A percentile compares a stretch with the other conserved stretches of the same genome.
Conservation (phyloP, 1,140 invertebrate genomes). For the Phenacoccus solenopsis region DNA sequence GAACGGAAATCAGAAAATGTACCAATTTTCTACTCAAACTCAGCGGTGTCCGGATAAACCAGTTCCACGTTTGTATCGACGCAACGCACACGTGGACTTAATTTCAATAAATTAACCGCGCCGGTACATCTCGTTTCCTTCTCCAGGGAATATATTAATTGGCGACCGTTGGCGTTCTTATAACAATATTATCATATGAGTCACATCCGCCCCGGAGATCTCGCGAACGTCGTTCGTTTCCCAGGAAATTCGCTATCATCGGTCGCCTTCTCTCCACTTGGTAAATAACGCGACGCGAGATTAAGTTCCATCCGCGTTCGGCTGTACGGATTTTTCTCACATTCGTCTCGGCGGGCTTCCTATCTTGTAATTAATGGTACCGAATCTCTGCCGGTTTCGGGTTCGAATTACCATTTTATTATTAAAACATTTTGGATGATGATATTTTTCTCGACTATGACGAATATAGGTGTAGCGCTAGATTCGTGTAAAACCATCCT, state of each 20-base stretch:
- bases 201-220: slow-evolving; percentile 5
- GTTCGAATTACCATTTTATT: too few relatives aligned
- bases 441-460: too few relatives aligned
- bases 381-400: too few relatives aligned
- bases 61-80: neutral
- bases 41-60: neutral
- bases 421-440: too few relatives aligned
- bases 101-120: neutral
- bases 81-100: neutral
- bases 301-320: neutral
- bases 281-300: neutral
- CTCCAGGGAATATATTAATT: slow-evolving; percentile 5
- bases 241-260: slow-evolving; percentile 4
- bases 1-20: neutral
- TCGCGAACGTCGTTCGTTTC: neutral
- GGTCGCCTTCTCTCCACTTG: neutral
- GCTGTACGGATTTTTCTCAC: neutral
- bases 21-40: neutral
- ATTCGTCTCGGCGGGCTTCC: neutral
- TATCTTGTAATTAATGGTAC: too few relatives aligned
- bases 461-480: too few relatives aligned
- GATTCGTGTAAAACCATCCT: too few relatives aligned
- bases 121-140: neutral
- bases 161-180: slow-evolving; percentile 2
- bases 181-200: slow-evolving; percentile 13